A percentile compares a stretch with the other conserved stretches of the same genome.
Evolutionary conservation across 2,888 invertebrate species (phyloP).

Genomic region (Spisula solida): DNA sequence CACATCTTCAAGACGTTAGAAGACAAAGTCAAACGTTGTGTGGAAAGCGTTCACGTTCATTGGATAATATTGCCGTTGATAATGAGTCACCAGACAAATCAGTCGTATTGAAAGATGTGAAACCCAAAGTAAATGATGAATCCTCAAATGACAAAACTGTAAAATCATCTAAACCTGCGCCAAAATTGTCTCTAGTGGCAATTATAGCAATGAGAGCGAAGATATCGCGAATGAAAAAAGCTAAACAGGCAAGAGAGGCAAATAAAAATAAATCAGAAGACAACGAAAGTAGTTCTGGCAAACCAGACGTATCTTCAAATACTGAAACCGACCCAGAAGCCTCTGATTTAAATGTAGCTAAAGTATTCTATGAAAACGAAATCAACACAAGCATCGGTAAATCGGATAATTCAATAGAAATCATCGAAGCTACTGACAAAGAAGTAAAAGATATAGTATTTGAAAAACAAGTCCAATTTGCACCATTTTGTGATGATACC

Average conservation of each 20-base stretch:
- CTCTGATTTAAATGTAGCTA: slow-evolving; percentile 63
- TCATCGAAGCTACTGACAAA: slow-evolving; percentile 78
- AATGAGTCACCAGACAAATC: background rate
- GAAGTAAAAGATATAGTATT: slow-evolving; percentile 72
- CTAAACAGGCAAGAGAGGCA: slow-evolving; percentile 48
- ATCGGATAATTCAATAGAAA: slow-evolving; percentile 75
- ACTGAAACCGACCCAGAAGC: slow-evolving; percentile 47
- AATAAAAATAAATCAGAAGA: slow-evolving; percentile 31
- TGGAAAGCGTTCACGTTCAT: slow-evolving; percentile 30
- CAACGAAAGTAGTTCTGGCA: slow-evolving; percentile 23
- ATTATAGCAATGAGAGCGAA: slow-evolving; percentile 68
- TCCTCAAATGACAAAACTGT: background rate
- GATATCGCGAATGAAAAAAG: slow-evolving; percentile 65
- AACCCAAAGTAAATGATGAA: slow-evolving; percentile 9
- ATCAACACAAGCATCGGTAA: slow-evolving; percentile 78
- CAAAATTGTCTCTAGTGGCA: slow-evolving; percentile 68
- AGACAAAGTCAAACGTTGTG: background rate
- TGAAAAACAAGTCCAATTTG: slow-evolving; percentile 78
- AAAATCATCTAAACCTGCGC: slow-evolving; percentile 42
- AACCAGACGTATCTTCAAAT: slow-evolving; percentile 38
- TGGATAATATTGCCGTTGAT: slow-evolving; percentile 27
- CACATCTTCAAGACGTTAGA: background rate
- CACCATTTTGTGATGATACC: slow-evolving; percentile 74
- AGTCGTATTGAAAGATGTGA: background rate
- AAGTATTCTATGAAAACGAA: slow-evolving; percentile 80